Percentiles rank a stretch among this genome's conserved stretches.
Conservation (phyloP, 2,888 invertebrate genomes). For the Exocentrus adspersus region DNA sequence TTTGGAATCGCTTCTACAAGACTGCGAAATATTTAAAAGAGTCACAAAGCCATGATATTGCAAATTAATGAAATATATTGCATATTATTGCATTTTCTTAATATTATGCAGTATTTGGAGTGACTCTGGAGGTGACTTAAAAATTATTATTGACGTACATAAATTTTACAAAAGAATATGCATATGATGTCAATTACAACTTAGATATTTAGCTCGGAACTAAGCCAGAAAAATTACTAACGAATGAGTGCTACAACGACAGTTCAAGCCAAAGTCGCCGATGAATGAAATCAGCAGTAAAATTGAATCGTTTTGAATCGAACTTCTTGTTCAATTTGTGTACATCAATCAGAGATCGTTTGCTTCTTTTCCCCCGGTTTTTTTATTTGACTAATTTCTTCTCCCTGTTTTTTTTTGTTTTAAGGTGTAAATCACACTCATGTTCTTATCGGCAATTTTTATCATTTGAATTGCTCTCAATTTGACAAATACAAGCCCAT, state of each 20-base stretch:
- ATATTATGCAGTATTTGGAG: too few species aligned
- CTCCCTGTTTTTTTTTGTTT: background rate
- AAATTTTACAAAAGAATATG: background rate
- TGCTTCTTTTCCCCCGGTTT: slow-evolving; percentile 12
- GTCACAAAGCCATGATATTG: background rate
- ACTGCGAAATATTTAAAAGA: slow-evolving; percentile 5
- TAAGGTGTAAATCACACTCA: slow-evolving; percentile 6
- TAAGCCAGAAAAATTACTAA: too few species aligned
- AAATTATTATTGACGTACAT: slow-evolving; percentile 10
- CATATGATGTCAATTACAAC: too few species aligned
- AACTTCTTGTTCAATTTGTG: slow-evolving; percentile 13
- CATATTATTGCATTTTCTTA: slow-evolving; percentile 2
- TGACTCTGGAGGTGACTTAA: background rate
- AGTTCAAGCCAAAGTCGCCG: too few species aligned
- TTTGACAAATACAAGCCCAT: slow-evolving; percentile 3
- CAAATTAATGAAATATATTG: background rate
- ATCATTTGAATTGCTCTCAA: background rate
- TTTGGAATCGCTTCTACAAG: background rate
- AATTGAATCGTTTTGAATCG: too few species aligned
- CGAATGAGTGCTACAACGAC: too few species aligned
- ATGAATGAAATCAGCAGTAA: too few species aligned
- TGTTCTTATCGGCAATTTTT: slow-evolving; percentile 21
- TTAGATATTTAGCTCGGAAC: too few species aligned
- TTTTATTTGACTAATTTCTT: slow-evolving; percentile 11
- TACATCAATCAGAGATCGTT: slow-evolving; percentile 4